Evolutionary conservation across 2,797 vertebrate species (phyloP).

Genomic region (Gobionotothen gibberifrons): DNA sequence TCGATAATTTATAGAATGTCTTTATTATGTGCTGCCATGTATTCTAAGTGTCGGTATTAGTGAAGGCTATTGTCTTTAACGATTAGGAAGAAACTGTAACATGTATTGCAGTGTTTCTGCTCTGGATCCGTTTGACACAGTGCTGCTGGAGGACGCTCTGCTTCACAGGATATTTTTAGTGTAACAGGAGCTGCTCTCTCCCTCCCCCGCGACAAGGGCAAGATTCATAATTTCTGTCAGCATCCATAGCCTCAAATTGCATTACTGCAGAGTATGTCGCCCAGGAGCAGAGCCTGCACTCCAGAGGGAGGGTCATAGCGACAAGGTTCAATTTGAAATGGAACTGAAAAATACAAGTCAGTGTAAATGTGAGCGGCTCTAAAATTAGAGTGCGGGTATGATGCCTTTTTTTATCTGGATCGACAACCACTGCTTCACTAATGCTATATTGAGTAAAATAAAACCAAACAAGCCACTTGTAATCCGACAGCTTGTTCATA

Average conservation of each 20-base stretch:
- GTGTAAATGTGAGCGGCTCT: slow-evolving; percentile 21
- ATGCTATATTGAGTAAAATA: slow-evolving; percentile 31
- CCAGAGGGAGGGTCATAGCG: slow-evolving; percentile 40
- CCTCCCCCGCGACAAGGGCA: slow-evolving; percentile 73
- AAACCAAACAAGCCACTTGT: slow-evolving; percentile 20
- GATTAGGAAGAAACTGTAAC: slow-evolving; percentile 9
- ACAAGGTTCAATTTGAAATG: slow-evolving; percentile 37
- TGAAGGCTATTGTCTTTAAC: slow-evolving; percentile 27
- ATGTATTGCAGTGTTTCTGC: slow-evolving; percentile 39
- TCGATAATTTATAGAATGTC: slow-evolving; percentile 1
- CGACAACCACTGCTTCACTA: slow-evolving; percentile 27
- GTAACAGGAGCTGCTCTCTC: slow-evolving; percentile 71
- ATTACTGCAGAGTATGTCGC: slow-evolving; percentile 57
- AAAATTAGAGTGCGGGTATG: slow-evolving; percentile 17
- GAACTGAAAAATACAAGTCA: slow-evolving; percentile 11
- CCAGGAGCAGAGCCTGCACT: slow-evolving; percentile 48
- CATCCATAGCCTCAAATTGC: slow-evolving; percentile 62
- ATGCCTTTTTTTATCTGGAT: slow-evolving; percentile 22
- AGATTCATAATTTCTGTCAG: slow-evolving; percentile 82
- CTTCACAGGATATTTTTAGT: slow-evolving; percentile 84
- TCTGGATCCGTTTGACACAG: slow-evolving; percentile 52
- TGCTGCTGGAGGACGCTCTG: slow-evolving; percentile 76
- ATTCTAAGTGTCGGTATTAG: not conserved
- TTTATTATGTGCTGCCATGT: slow-evolving; percentile 7
- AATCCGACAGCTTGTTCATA: slow-evolving; percentile 33